These are phyloP conservation scores for Pangasius sanitwongsei DNA, from an alignment of 2,797 vertebrate species.

Conservation along the genomic window DNA sequence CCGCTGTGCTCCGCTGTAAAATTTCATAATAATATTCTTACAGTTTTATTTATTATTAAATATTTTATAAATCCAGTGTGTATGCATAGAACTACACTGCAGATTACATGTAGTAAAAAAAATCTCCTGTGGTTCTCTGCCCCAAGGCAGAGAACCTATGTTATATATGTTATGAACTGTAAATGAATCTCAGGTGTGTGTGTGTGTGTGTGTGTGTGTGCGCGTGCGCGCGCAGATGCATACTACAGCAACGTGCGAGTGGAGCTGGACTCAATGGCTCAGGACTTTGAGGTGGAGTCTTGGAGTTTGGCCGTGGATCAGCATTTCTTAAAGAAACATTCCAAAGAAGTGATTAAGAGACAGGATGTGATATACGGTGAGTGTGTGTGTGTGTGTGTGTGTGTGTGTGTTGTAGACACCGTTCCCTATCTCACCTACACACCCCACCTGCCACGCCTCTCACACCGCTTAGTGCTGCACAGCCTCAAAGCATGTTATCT, in stretches of 20 bases:
- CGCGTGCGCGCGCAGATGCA: constrained; percentile 19
- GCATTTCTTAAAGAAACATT: constrained; percentile 80
- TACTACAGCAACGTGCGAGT: constrained; percentile 77
- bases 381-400: constrained; percentile 79
- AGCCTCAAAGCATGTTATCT: background rate
- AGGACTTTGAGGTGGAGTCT: constrained; percentile 89
- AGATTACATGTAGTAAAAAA: background rate
- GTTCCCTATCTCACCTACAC: background rate
- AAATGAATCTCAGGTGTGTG: background rate
- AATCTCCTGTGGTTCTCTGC: background rate
- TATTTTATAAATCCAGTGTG: background rate
- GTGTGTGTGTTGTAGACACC: constrained; percentile 56
- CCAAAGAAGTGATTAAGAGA: constrained; percentile 83
- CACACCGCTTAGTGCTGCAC: background rate
- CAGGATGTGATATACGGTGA: constrained; percentile 96
- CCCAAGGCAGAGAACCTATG: background rate
- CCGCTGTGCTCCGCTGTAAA: background rate
- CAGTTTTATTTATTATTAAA: background rate
- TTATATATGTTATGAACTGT: background rate
- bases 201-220: background rate
- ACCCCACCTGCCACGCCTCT: background rate
- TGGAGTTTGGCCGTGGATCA: constrained; percentile 92
- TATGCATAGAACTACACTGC: background rate
- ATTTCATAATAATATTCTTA: too few relatives aligned
- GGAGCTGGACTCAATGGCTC: constrained; percentile 86